Percentiles rank a stretch among this genome's conserved stretches.
These are phyloP conservation scores for Alces alces DNA, from an alignment of 2,113 vertebrate species.

Conservation along the genomic window DNA sequence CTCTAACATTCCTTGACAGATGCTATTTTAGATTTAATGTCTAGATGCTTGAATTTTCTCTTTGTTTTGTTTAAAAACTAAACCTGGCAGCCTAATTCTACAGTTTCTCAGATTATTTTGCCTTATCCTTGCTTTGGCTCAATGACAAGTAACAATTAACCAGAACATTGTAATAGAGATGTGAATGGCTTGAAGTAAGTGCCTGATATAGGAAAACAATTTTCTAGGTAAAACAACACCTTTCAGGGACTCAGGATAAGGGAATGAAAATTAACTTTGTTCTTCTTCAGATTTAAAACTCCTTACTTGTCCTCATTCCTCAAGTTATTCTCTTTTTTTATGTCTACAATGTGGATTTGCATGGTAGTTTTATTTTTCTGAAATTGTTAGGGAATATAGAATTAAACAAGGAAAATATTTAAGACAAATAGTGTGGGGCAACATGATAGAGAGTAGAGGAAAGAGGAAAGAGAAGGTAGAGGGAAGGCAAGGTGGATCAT, in stretches of 20 bases:
- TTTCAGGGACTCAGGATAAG: slow-evolving; percentile 48
- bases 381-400: slow-evolving; percentile 26
- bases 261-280: slow-evolving; percentile 50
- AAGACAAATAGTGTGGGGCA: background rate
- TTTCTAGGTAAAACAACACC: slow-evolving; percentile 53
- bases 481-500: background rate
- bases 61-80: slow-evolving; percentile 58
- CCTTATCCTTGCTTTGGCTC: slow-evolving; percentile 64
- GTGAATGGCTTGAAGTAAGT: slow-evolving; percentile 53
- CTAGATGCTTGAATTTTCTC: slow-evolving; percentile 10
- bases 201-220: slow-evolving; percentile 54
- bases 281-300: slow-evolving; percentile 50
- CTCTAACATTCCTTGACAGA: slow-evolving; percentile 20
- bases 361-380: slow-evolving; percentile 41
- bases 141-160: slow-evolving; percentile 63
- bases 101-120: slow-evolving; percentile 41
- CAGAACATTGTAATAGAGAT: slow-evolving; percentile 55
- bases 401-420: slow-evolving; percentile 47
- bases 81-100: background rate
- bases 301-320: slow-evolving; percentile 42
- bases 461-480: background rate
- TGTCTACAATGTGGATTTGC: slow-evolving; percentile 36
- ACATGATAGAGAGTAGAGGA: background rate
- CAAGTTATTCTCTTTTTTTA: slow-evolving; percentile 55
- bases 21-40: slow-evolving; percentile 6